phyloP scores from a whole-genome alignment of 2,113 vertebrate genomes.

The Labeo rohita region DNA sequence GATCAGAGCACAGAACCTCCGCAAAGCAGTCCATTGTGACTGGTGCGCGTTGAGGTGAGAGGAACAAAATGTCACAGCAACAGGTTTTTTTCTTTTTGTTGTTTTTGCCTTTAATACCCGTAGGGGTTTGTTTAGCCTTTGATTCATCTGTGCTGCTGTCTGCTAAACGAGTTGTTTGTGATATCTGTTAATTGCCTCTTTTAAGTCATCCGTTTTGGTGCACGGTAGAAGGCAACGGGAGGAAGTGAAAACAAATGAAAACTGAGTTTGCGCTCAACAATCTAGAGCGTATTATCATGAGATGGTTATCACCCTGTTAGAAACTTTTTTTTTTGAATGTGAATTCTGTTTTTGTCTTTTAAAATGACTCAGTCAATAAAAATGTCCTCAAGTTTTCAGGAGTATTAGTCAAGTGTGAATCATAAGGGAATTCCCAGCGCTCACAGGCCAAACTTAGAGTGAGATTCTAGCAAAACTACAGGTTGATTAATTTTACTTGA shows the following conservation, averaged over 20 bases:
- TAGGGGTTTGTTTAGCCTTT: constrained; percentile 67
- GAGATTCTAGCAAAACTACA: constrained; percentile 9
- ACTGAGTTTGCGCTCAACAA: background rate
- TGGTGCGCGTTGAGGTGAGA: constrained; percentile 75
- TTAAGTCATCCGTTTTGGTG: constrained; percentile 54
- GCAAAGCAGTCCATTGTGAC: constrained; percentile 77
- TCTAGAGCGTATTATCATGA: background rate
- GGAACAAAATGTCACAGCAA: constrained; percentile 83
- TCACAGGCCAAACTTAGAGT: background rate
- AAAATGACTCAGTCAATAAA: background rate
- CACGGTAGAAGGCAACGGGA: background rate
- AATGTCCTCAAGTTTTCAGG: background rate
- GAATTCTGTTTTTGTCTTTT: background rate
- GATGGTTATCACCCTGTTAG: background rate
- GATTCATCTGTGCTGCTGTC: constrained; percentile 65
- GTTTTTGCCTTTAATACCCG: constrained; percentile 72
- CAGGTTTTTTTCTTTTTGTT: constrained; percentile 76
- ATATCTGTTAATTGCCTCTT: constrained; percentile 60
- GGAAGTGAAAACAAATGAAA: constrained; percentile 34
- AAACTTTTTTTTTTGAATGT: background rate
- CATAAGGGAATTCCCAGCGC: background rate
- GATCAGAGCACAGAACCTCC: constrained; percentile 76
- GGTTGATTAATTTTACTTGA: background rate
- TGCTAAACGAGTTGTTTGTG: constrained; percentile 63
- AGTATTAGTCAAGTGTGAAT: background rate